These are phyloP conservation scores for Vanacampus margaritifer DNA, from an alignment of 2,113 vertebrate species.

Conservation along the genomic window DNA sequence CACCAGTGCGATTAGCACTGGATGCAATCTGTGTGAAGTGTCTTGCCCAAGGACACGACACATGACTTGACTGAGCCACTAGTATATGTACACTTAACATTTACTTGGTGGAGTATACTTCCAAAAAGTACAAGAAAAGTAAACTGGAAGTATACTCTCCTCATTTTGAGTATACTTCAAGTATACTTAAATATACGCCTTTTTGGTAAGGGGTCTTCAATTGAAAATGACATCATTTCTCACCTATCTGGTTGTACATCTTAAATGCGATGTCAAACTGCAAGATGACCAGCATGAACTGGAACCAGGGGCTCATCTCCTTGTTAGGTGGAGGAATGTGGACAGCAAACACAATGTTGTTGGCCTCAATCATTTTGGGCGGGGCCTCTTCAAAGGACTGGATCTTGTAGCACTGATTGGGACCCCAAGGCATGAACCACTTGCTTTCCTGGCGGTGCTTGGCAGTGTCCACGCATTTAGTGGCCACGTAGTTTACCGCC, in stretches of 20 bases:
- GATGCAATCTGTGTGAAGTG: too few species aligned
- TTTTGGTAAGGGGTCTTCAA: too few species aligned
- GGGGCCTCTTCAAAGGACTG: constrained; percentile 84
- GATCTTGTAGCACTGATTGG: constrained; percentile 84
- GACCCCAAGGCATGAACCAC: constrained; percentile 93
- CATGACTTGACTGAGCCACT: too few species aligned
- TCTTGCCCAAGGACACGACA: too few species aligned
- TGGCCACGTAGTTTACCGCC: constrained; percentile 78
- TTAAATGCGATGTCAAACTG: constrained; percentile 95
- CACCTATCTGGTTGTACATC: constrained; percentile 89
- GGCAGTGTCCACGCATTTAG: constrained; percentile 86
- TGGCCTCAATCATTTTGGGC: constrained; percentile 86
- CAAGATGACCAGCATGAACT: constrained; percentile 94
- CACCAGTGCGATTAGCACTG: too few species aligned
- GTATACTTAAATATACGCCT: too few species aligned
- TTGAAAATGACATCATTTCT: constrained; percentile 40
- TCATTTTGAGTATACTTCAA: too few species aligned
- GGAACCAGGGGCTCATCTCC: constrained; percentile 99
- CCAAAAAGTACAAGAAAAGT: too few species aligned
- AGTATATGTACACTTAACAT: too few species aligned
- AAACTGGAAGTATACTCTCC: too few species aligned
- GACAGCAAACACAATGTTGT: constrained; percentile 91
- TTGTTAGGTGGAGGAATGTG: constrained; percentile 83
- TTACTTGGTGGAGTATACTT: too few species aligned
- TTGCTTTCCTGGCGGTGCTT: constrained; percentile 79